Percentiles rank a stretch among this genome's conserved stretches.
These are phyloP conservation scores for Agrenia bidenticulata DNA, from an alignment of 2,888 invertebrate genomes.

Conservation along the genomic window DNA sequence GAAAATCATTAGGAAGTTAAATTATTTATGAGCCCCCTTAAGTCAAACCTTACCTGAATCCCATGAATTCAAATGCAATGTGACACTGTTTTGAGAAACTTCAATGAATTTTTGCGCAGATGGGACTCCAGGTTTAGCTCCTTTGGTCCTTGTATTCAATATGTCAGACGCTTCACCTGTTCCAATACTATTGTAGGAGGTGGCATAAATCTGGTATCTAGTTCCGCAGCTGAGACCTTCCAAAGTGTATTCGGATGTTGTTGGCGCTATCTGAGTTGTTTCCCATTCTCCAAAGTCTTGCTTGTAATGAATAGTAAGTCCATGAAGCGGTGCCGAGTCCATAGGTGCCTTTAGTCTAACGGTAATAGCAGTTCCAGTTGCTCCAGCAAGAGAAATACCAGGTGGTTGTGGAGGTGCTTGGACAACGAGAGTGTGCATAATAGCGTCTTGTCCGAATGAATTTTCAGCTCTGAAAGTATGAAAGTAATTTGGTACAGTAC, in stretches of 20 bases:
- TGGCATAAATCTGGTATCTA: constrained; percentile 87
- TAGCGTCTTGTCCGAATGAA: constrained; percentile 49
- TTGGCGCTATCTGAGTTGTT: constrained; percentile 66
- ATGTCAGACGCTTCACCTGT: constrained; percentile 88
- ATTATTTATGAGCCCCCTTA: too few relatives aligned
- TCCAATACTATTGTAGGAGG: constrained; percentile 90
- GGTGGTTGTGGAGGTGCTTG: constrained; percentile 75
- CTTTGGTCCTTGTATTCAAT: constrained; percentile 84
- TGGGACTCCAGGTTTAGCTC: constrained; percentile 89
- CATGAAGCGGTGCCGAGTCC: constrained; percentile 82
- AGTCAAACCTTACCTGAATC: too few relatives aligned
- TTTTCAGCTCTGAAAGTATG: constrained; percentile 62
- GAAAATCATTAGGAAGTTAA: too few relatives aligned
- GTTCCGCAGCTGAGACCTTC: constrained; percentile 90
- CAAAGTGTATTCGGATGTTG: constrained; percentile 74
- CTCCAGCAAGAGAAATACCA: constrained; percentile 71
- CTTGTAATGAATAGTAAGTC: constrained; percentile 88
- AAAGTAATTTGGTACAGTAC: background rate
- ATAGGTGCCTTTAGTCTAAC: constrained; percentile 71
- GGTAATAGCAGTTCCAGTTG: constrained; percentile 73
- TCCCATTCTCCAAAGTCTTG: constrained; percentile 95
- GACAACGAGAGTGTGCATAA: constrained; percentile 52
- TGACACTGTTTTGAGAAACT: constrained; percentile 89
- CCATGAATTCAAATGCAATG: constrained; percentile 89
- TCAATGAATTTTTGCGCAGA: constrained; percentile 87